Base-by-base conservation (phyloP, 2,113 vertebrate genomes). In the Eubucco bourcierii region DNA sequence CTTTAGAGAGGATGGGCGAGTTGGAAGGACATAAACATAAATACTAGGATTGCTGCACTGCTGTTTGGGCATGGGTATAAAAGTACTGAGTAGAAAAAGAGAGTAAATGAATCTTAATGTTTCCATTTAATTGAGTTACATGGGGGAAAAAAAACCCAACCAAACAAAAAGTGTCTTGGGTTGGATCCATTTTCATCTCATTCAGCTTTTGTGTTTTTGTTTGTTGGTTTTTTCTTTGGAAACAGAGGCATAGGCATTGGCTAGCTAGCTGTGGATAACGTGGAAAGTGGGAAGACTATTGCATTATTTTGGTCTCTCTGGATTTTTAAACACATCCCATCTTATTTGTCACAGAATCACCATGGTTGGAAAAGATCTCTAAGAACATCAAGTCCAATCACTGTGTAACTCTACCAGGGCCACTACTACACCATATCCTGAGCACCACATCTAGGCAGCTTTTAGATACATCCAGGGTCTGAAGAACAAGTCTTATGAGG, bases 1-100 rank as follows among this genome's bases (percentile, higher is more conserved):
- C 90, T 95, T 95, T 84, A 95, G 91, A 92, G 50, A 91, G 67
- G 68, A 90, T 87, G 70, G 85, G 83, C 72, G 88, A 81, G 23
- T 79, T 83, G 84, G 47, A 90, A 91, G 41, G 46, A 71, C 0
- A 3, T 47, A 93, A 85, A 47, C 78, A 31, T 2, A 66, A 91
- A 71, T 67, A 34, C 41, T 46, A 58, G 33, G 28, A 60, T 63
- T 71, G 21, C 31, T 66, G 46, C 60, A 59, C 53, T 67, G 19
- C 31, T 74, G 9, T 60, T 90, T 63, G 39, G 90, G 39, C 0
- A 2, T 50, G 53, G 15, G 11, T 58, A 9, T 44, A 78, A 81
- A 34, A 78, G 67, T 29, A 66, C 15, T 25, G n/a, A 76, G 55
- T 46, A 73, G 33, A 67, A 92, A 63, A 77, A 90, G 27, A 47